Conservation (phyloP, 2,888 invertebrate genomes). For the Bombyx huttoni region DNA sequence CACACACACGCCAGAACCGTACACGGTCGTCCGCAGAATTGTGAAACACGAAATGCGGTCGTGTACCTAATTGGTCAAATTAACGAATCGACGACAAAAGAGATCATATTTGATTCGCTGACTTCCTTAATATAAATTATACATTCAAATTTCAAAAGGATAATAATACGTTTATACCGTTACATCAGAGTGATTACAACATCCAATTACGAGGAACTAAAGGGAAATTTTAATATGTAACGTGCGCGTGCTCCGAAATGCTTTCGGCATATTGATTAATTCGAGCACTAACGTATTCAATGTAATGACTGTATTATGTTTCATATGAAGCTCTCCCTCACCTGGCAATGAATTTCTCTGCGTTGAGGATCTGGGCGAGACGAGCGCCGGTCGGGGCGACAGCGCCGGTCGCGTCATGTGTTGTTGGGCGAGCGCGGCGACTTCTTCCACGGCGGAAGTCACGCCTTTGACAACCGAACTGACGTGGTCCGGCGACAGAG, state of each 20-base stretch:
- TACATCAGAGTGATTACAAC: neutral
- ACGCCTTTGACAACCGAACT: constrained; percentile 52
- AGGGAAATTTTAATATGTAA: too few species aligned
- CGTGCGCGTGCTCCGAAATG: too few species aligned
- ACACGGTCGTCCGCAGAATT: neutral
- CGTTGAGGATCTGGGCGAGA: constrained; percentile 59
- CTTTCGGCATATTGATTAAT: too few species aligned
- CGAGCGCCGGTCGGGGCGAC: constrained; percentile 55
- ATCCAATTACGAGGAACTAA: neutral
- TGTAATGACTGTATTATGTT: neutral
- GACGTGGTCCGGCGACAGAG: constrained; percentile 53
- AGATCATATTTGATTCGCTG: too few species aligned
- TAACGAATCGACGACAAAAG: too few species aligned
- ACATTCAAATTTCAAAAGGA: neutral
- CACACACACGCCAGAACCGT: neutral
- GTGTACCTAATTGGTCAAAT: neutral
- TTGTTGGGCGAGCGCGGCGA: constrained; percentile 84
- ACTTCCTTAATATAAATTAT: too few species aligned
- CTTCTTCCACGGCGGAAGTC: constrained; percentile 54
- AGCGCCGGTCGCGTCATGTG: constrained; percentile 78
- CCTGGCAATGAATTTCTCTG: constrained; percentile 67
- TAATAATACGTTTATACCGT: neutral
- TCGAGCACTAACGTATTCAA: neutral
- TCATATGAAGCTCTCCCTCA: constrained; percentile 10
- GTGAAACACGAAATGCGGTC: neutral